Conservation (phyloP, 2,888 invertebrate genomes). For the Amiota communis region DNA sequence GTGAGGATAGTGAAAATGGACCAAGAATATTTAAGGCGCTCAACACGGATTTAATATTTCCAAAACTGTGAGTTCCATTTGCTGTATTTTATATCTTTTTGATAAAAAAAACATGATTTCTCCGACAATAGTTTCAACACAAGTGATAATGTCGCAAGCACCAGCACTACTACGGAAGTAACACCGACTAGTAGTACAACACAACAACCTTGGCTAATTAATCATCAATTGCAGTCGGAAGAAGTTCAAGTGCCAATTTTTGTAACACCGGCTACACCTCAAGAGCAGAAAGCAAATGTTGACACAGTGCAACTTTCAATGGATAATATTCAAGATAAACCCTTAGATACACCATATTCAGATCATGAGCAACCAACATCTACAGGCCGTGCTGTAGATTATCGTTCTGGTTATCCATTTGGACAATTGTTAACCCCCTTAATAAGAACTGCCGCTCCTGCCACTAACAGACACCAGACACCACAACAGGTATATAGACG, state of each 20-base stretch:
- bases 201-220: constrained; percentile 53
- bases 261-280: constrained; percentile 46
- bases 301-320: constrained; percentile 25
- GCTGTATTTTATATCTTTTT: background rate
- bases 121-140: constrained; percentile 65
- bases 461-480: constrained; percentile 27
- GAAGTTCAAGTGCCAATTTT: constrained; percentile 38
- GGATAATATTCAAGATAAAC: constrained; percentile 30
- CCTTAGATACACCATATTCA: constrained; percentile 38
- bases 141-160: constrained; percentile 58
- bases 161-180: constrained; percentile 20
- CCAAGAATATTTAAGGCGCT: constrained; percentile 69
- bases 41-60: constrained; percentile 70
- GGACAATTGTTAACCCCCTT: constrained; percentile 67
- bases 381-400: constrained; percentile 70
- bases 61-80: constrained; percentile 63
- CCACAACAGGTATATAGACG: constrained; percentile 43
- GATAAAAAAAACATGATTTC: background rate
- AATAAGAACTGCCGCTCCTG: constrained; percentile 50
- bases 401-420: constrained; percentile 68
- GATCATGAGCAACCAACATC: constrained; percentile 48
- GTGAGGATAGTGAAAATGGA: constrained; percentile 46
- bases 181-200: constrained; percentile 22
- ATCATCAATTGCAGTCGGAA: constrained; percentile 46
- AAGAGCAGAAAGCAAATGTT: background rate